Evolutionary conservation across 2,797 vertebrate species (phyloP).

Genomic region (Salmo trutta): DNA sequence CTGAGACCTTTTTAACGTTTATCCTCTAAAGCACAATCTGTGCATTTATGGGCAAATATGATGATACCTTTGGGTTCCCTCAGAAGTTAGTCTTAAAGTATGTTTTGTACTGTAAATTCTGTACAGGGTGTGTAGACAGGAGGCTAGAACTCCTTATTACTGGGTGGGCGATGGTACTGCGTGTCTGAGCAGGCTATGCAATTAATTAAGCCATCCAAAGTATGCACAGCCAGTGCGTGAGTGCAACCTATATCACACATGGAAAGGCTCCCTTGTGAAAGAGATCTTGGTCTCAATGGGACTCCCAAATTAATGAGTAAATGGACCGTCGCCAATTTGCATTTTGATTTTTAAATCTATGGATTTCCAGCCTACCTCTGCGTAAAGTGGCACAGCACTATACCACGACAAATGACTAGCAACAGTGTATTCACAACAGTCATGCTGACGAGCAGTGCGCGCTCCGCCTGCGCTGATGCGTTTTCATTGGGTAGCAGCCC

Average conservation of each 20-base stretch:
- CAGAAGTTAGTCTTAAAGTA: neutral
- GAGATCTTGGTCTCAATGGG: no score
- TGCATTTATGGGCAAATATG: neutral
- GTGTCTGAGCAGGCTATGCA: slow-evolving; percentile 60
- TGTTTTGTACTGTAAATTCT: neutral
- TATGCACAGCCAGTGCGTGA: neutral
- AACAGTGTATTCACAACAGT: no score
- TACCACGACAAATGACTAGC: no score
- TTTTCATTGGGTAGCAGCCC: slow-evolving; percentile 41
- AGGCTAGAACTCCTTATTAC: slow-evolving; percentile 34
- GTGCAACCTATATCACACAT: slow-evolving; percentile 18
- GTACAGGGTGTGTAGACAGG: neutral
- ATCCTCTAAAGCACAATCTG: neutral
- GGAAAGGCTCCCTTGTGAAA: no score
- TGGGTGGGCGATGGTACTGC: slow-evolving; percentile 67
- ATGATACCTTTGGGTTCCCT: neutral
- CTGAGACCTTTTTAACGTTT: neutral
- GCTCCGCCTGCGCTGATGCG: neutral
- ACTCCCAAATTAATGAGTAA: no score
- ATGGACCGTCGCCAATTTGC: no score
- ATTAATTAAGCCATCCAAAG: slow-evolving; percentile 46
- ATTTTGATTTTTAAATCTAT: no score
- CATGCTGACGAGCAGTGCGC: no score
- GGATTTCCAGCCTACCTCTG: no score
- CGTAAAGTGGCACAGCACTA: neutral